These are phyloP conservation scores for Eristalis pertinax DNA, from an alignment of 2,888 invertebrate genomes.

Conservation along the genomic window DNA sequence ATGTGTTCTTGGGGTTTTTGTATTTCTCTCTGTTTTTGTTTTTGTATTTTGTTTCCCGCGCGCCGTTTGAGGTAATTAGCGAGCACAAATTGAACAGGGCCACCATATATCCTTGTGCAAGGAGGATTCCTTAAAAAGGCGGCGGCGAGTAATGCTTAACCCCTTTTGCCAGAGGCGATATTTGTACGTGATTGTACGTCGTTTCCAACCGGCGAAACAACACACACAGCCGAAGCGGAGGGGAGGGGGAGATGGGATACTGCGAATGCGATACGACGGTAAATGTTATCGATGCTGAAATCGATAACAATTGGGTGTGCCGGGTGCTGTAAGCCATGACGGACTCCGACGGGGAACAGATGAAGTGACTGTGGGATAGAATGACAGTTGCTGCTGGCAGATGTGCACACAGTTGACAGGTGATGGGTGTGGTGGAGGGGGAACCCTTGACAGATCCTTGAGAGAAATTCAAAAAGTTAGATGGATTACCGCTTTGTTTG, in stretches of 20 bases:
- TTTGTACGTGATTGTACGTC: not conserved
- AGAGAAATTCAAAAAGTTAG: not conserved
- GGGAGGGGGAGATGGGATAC: too few species aligned
- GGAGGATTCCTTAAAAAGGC: not conserved
- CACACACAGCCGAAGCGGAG: not conserved
- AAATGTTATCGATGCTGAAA: not conserved
- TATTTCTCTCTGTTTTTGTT: not conserved
- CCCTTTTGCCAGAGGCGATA: not conserved
- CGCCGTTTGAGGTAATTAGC: slow-evolving; percentile 24
- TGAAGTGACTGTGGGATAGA: not conserved
- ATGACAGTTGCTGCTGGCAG: not conserved
- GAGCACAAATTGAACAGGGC: slow-evolving; percentile 3
- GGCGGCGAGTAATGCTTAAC: not conserved
- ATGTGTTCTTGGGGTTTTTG: not conserved
- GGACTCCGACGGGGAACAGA: not conserved
- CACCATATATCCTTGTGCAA: not conserved
- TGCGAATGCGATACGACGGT: not conserved
- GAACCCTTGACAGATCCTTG: not conserved
- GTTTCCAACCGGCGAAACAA: too few species aligned
- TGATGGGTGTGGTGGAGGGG: not conserved
- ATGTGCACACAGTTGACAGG: not conserved
- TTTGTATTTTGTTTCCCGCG: not conserved
- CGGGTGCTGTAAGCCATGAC: not conserved
- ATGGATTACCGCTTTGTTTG: not conserved
- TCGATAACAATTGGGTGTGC: not conserved